Conservation (phyloP, 2,888 invertebrate genomes). For the Pediacus dermestoides region DNA sequence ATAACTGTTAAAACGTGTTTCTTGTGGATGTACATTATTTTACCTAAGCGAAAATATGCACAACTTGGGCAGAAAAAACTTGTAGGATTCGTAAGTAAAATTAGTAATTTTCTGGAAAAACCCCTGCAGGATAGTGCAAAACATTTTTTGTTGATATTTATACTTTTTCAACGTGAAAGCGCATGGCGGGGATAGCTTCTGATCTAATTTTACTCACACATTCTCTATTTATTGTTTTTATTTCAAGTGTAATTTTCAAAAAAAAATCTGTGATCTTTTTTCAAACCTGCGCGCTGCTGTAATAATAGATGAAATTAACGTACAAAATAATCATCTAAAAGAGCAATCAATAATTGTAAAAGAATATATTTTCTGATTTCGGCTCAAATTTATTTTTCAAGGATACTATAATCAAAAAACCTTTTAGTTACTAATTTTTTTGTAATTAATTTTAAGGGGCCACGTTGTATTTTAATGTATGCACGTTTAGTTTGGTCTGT, state of each 20-base stretch:
- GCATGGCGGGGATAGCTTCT: too few species aligned
- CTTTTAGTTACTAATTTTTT: slow-evolving; percentile 10
- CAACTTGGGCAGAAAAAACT: too few species aligned
- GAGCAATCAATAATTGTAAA: slow-evolving; percentile 39
- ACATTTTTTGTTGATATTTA: too few species aligned
- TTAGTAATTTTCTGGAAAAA: too few species aligned
- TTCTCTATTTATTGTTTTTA: too few species aligned
- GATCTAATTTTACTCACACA: too few species aligned
- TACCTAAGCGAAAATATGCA: too few species aligned
- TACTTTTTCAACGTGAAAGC: too few species aligned
- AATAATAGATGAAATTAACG: slow-evolving; percentile 34
- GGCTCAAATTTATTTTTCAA: slow-evolving; percentile 16
- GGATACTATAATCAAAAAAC: slow-evolving; percentile 17
- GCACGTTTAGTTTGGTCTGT: slow-evolving; percentile 11
- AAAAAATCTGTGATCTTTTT: slow-evolving; percentile 42
- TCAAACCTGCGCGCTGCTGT: slow-evolving; percentile 43
- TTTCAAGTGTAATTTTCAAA: not conserved
- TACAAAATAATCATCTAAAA: slow-evolving; percentile 34
- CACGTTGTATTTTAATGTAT: slow-evolving; percentile 25
- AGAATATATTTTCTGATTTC: slow-evolving; percentile 30
- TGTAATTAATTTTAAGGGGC: slow-evolving; percentile 32
- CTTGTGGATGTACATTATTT: too few species aligned
- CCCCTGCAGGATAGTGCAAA: too few species aligned
- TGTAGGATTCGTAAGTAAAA: too few species aligned
- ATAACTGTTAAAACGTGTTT: too few species aligned